These are phyloP conservation scores for Cryptus armator DNA, from an alignment of 2,888 invertebrate genomes.

Conservation along the genomic window DNA sequence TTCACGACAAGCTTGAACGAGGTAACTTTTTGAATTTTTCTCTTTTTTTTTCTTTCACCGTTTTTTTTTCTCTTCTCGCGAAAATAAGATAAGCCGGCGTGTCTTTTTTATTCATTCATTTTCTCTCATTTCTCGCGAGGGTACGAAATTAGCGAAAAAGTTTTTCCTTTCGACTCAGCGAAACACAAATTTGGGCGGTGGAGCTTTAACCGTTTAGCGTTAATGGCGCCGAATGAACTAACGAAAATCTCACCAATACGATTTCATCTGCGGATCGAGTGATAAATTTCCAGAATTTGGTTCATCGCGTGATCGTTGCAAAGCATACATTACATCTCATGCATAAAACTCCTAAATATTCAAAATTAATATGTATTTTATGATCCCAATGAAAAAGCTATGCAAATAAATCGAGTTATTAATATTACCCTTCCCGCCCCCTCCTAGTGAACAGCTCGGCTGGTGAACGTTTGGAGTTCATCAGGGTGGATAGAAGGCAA, in stretches of 20 bases:
- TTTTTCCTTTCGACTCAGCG: slow-evolving; percentile 37
- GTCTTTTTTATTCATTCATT: slow-evolving; percentile 21
- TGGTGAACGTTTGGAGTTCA: slow-evolving; percentile 89
- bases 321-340: background rate
- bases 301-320: background rate
- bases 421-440: too few relatives aligned
- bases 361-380: background rate
- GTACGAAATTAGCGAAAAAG: slow-evolving; percentile 15
- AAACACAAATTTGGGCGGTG: slow-evolving; percentile 11
- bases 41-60: background rate
- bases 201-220: slow-evolving; percentile 68
- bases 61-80: slow-evolving; percentile 7
- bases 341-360: background rate
- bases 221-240: background rate
- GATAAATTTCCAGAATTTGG: background rate
- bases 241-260: background rate
- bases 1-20: slow-evolving; percentile 77
- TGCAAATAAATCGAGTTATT: background rate
- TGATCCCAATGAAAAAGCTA: slow-evolving; percentile 82
- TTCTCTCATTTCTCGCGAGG: slow-evolving; percentile 18
- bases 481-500: slow-evolving; percentile 89
- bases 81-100: slow-evolving; percentile 45
- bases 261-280: background rate
- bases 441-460: slow-evolving; percentile 87
- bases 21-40: slow-evolving; percentile 70